These are phyloP conservation scores for Sakesphorus luctuosus DNA, from an alignment of 2,113 vertebrate species.

Conservation along the genomic window DNA sequence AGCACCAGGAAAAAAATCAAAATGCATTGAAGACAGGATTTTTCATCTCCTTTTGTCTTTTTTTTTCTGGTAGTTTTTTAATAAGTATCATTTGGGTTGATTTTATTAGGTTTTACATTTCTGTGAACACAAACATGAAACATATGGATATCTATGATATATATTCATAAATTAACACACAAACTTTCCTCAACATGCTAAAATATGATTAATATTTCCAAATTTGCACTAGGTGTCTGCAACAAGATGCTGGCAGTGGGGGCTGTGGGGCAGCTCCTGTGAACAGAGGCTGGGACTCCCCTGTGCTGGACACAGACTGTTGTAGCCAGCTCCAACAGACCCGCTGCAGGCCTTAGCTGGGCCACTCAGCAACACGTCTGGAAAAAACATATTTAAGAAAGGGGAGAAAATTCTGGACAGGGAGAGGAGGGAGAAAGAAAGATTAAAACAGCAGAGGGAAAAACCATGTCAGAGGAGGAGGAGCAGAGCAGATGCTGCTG, in stretches of 20 bases:
- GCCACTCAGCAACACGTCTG: not conserved
- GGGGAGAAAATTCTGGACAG: not conserved
- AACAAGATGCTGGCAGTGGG: not conserved
- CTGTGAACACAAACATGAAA: not conserved
- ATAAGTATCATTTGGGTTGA: not conserved
- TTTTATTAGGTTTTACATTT: not conserved
- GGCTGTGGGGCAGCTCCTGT: not conserved
- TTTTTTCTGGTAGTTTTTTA: not conserved
- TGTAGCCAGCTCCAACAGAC: not conserved
- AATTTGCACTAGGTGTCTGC: not conserved
- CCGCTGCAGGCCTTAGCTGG: accelerated
- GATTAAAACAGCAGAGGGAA: not conserved
- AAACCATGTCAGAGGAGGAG: not conserved
- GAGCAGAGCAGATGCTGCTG: not conserved
- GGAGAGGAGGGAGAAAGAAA: not conserved
- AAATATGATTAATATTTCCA: not conserved
- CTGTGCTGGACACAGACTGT: not conserved
- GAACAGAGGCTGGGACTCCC: not conserved
- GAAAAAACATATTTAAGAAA: not conserved
- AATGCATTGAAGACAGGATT: not conserved
- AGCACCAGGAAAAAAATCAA: not conserved
- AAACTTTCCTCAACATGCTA: not conserved
- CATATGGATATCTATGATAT: not conserved
- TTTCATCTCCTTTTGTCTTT: not conserved
- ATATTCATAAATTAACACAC: not conserved